Base-by-base conservation (phyloP, 2,797 vertebrate genomes). In the Setipinna tenuifilis region DNA sequence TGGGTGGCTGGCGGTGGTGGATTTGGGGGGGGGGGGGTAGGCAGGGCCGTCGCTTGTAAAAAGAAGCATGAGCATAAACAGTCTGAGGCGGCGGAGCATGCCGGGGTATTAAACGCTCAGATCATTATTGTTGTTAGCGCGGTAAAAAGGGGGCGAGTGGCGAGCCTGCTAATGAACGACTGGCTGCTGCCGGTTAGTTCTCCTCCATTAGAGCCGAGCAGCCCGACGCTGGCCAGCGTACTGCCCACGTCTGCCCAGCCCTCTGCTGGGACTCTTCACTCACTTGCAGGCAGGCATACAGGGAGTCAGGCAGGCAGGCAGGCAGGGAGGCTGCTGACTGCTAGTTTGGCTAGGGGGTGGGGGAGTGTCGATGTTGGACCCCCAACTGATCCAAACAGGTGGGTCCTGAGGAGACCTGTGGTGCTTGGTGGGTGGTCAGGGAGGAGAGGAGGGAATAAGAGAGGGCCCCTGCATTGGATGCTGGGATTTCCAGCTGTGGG, bases 61-160 rank as follows among this genome's bases (percentile, higher is more conserved):
- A 88, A 89, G 54, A 62, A 28, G 62, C 17, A 78, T 78, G 44
- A 87, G 88, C 92, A 91, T 91, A 93, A 94, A 92, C 89, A 92
- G 88, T 87, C 86, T 86, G 85, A 88, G 85, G 90, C 88, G 85
- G 87, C 62, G 87, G 88, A 91, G 91, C 88, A 83, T 88, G 86
- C 88, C 71, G 92, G 89, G 87, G 92, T 91, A 93, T 94, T 94
- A 94, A 93, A 93, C 91, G 91, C 92, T 93, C 91, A 93, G 90
- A 93, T 95, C 91, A 93, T 93, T 93, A 93, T 92, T 93, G 90
- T 93, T 91, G 91, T 93, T 92, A 89, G 87, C 89, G 87, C 90
- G 92, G 89, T 92, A 87, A 90, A 83, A 85, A 89, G 50, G 81
- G 85, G 68, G 83, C 83, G n/a, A 65, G 41, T 7, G 44, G 28